phyloP scores from a whole-genome alignment of 1,140 invertebrate species.

The Panagrolaimus sp. region DNA sequence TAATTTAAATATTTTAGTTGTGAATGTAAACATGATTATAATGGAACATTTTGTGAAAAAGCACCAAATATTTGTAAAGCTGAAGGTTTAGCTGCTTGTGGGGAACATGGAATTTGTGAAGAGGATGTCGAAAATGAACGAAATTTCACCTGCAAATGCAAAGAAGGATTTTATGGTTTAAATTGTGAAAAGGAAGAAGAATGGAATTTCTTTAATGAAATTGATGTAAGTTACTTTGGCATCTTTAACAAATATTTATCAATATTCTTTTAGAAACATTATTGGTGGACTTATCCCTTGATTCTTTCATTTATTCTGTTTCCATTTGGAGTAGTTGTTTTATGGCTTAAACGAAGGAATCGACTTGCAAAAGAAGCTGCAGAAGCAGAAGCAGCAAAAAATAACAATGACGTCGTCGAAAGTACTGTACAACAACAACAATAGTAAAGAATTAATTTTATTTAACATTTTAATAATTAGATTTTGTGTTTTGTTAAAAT shows the following conservation, averaged over 20 bases:
- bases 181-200: slow-evolving; percentile 11
- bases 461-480: no score
- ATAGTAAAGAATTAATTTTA: no score
- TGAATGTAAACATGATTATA: slow-evolving; percentile 9
- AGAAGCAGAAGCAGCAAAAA: no score
- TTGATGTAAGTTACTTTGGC: neutral
- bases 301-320: no score
- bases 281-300: slow-evolving; percentile 14
- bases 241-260: neutral
- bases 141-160: neutral
- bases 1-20: neutral
- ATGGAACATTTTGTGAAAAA: slow-evolving; percentile 8
- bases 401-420: no score
- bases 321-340: no score
- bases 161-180: neutral
- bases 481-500: no score
- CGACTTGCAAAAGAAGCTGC: no score
- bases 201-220: neutral
- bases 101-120: slow-evolving; percentile 3
- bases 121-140: neutral
- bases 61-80: neutral
- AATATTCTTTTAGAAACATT: neutral
- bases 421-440: no score
- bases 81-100: neutral
- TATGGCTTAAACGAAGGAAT: no score